Evolutionary conservation across 2,113 vertebrate genomes (phyloP).

Genomic region (Lepidothrix coronata): DNA sequence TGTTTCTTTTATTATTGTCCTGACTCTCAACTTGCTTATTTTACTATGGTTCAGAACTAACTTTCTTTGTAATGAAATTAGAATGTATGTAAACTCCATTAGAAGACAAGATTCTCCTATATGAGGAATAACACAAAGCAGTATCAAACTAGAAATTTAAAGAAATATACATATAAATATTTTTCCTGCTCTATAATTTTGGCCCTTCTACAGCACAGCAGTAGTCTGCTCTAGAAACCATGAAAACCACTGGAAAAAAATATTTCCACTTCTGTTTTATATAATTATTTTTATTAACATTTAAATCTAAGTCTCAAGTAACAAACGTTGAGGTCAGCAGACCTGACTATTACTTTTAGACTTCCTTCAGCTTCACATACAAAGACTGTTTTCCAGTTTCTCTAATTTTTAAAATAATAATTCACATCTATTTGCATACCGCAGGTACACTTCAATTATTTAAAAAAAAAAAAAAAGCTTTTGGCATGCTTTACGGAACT

Average conservation of each 20-base stretch:
- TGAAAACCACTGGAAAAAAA: background rate
- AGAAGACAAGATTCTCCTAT: background rate
- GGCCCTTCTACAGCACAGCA: background rate
- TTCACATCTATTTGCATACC: background rate
- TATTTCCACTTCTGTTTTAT: background rate
- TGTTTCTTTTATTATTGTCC: background rate
- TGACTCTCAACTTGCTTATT: background rate
- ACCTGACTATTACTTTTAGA: background rate
- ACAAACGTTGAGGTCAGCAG: background rate
- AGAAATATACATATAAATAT: background rate
- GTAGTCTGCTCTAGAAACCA: background rate
- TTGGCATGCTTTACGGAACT: background rate
- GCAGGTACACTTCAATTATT: background rate
- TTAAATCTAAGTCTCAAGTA: background rate
- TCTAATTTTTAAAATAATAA: background rate
- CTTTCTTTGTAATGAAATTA: background rate
- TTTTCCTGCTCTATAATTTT: background rate
- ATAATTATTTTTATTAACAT: background rate
- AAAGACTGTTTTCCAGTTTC: background rate
- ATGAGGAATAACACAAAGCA: background rate
- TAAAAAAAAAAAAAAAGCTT: background rate
- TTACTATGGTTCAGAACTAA: background rate
- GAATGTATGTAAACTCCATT: background rate
- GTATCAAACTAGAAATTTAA: background rate
- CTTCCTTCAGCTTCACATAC: background rate